Percentiles rank a stretch among this genome's conserved stretches.
These are phyloP conservation scores for Anniella stebbinsi DNA, from an alignment of 2,797 vertebrate genomes.

Conservation along the genomic window DNA sequence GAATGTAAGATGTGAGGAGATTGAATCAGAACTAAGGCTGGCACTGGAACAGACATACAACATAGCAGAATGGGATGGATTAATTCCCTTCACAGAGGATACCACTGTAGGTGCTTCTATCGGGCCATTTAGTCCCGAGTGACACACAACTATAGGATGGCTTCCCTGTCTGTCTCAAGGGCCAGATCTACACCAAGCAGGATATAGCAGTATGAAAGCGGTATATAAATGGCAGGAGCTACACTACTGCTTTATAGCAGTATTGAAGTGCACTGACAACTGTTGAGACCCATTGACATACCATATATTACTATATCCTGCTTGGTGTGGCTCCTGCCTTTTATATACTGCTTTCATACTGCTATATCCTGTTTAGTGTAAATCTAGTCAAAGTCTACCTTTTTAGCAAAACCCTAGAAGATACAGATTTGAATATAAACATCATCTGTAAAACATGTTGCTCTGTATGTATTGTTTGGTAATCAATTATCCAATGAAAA, in stretches of 20 bases:
- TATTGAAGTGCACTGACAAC: too few species aligned
- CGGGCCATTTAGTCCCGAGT: not conserved
- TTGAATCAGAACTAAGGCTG: not conserved
- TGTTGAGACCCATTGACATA: too few species aligned
- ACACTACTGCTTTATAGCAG: too few species aligned
- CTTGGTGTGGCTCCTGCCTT: too few species aligned
- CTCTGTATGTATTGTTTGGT: not conserved
- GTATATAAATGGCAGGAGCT: too few species aligned
- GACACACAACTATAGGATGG: not conserved
- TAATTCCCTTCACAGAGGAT: not conserved
- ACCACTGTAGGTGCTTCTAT: not conserved
- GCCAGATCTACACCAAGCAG: too few species aligned
- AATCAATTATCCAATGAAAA: not conserved
- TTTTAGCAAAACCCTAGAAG: not conserved
- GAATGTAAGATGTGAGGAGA: not conserved
- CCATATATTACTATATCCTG: too few species aligned
- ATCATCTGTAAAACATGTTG: not conserved
- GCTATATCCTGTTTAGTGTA: too few species aligned
- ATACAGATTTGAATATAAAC: not conserved
- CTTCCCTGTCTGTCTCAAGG: not conserved
- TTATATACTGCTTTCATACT: too few species aligned
- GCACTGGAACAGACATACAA: not conserved
- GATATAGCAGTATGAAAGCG: too few species aligned
- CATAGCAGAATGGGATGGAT: not conserved
- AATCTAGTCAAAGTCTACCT: not conserved